Percentiles rank a stretch among this genome's conserved stretches.
phyloP scores from a whole-genome alignment of 2,888 invertebrate genomes.

The Octodonta nipae region DNA sequence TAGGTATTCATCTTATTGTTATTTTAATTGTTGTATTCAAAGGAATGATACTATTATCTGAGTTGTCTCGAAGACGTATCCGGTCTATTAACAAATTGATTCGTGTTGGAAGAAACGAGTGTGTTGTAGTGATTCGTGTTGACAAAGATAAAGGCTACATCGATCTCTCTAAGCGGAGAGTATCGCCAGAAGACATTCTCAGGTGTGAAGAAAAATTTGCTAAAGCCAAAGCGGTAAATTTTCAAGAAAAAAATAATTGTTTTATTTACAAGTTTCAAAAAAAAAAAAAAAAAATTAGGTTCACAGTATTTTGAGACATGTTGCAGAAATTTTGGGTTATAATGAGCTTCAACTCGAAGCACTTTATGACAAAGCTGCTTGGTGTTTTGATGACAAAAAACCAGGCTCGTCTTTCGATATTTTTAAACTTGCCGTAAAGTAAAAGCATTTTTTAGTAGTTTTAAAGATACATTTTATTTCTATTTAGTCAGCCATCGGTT shows the following conservation, averaged over 20 bases:
- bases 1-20: too few species aligned
- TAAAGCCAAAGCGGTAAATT: constrained; percentile 96
- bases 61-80: constrained; percentile 94
- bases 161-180: constrained; percentile 96
- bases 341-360: constrained; percentile 90
- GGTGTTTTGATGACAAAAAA: constrained; percentile 96
- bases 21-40: too few species aligned
- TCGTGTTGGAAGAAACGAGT: constrained; percentile 95
- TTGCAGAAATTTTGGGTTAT: constrained; percentile 86
- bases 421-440: constrained; percentile 86
- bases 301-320: constrained; percentile 90
- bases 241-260: too few species aligned
- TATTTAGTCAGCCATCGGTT: too few species aligned
- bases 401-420: constrained; percentile 92
- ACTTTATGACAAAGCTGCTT: constrained; percentile 89
- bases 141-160: constrained; percentile 99
- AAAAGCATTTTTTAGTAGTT: too few species aligned
- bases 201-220: constrained; percentile 97
- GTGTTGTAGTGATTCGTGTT: constrained; percentile 97
- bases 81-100: constrained; percentile 98
- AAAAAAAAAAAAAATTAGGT: too few species aligned
- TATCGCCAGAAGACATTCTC: constrained; percentile 93
- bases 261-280: too few species aligned
- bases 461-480: too few species aligned
- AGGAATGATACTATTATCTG: constrained; percentile 98